phyloP scores from a whole-genome alignment of 2,113 vertebrate species.

The Melanerpes aurifrons region DNA sequence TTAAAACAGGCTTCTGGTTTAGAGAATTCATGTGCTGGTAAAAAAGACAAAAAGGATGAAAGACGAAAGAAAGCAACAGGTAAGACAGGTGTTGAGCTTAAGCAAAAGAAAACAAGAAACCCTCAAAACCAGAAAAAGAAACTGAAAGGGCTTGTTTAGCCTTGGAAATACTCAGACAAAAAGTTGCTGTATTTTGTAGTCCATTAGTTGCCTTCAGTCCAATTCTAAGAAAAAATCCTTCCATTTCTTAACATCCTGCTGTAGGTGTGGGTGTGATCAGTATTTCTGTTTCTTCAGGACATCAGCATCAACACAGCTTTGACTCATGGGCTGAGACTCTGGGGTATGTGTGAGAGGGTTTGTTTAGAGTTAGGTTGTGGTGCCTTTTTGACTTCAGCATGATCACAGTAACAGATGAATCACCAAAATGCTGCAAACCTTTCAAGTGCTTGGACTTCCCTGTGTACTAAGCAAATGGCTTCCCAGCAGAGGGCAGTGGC shows the following conservation, averaged over 20 bases:
- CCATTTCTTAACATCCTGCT: background rate
- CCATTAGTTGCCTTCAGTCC: background rate
- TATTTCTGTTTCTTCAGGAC: background rate
- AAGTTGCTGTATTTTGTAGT: background rate
- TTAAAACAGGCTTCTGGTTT: constrained; percentile 81
- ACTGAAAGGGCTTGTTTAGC: background rate
- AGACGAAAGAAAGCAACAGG: constrained; percentile 90
- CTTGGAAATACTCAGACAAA: background rate
- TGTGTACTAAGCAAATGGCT: constrained; percentile 40
- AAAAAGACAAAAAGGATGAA: constrained; percentile 93
- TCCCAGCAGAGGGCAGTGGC: constrained; percentile 88
- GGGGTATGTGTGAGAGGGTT: background rate
- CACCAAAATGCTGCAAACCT: background rate
- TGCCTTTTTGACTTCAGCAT: background rate
- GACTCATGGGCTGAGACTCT: background rate
- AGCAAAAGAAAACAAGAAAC: background rate
- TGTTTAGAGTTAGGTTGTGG: background rate
- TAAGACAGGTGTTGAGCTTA: constrained; percentile 43
- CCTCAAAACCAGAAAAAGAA: too few species aligned
- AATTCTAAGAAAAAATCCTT: background rate
- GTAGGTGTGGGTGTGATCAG: background rate
- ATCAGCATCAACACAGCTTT: background rate
- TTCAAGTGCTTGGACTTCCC: background rate
- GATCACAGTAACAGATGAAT: background rate
- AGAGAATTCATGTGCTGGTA: constrained; percentile 78